Evolutionary conservation across 2,113 vertebrate species (phyloP), one percentile per base, ranked within the genome.

Genomic region (pig (Sus scrofa)): DNA sequence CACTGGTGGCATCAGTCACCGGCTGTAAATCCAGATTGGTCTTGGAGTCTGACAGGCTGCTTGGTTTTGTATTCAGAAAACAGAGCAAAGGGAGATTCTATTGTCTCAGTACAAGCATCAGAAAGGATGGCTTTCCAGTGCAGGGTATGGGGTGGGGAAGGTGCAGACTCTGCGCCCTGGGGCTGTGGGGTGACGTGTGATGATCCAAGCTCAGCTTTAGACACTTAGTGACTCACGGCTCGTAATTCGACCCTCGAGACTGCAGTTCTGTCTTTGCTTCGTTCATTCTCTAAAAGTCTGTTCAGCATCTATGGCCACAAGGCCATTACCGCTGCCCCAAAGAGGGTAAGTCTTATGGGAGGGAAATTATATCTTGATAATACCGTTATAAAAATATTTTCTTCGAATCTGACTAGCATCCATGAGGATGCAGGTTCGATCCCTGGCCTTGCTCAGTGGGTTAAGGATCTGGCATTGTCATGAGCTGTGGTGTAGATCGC

Each of bases 121-220:
- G 50, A 56, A 44, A 91, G 77, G 2, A 26, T 50, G 82, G 30
- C 24, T 52, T 71, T 79, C 37, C 15, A 30, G 44, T 8, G 18
- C 13, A 2, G 6, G 22, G n/a, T n/a, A n/a, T n/a, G 56, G 58
- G 37, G 26, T 24, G 1, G 15, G 0, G 27, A 68, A 20, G 56
- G n/a, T 1, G 7, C 9, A 2, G 71, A 8, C 7, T 2, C n/a
- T n/a, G n/a, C 6, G 24, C 16, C 12, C 71, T 1, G 11, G 26
- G 11, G 18, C 74, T 74, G 7, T 14, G 52, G 1, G 16, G 4
- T 10, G 44, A 15, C 18, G 62, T 3, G 4, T 13, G 24, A 20
- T 44, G 27, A 73, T 32, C n/a, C 27, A 26, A 65, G 20, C 6
- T 7, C n/a, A 3, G 39, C 22, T 18, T 18, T 19, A 56, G 22